Base-by-base conservation (phyloP, 2,888 invertebrate genomes). In the Macroteleia sp. region DNA sequence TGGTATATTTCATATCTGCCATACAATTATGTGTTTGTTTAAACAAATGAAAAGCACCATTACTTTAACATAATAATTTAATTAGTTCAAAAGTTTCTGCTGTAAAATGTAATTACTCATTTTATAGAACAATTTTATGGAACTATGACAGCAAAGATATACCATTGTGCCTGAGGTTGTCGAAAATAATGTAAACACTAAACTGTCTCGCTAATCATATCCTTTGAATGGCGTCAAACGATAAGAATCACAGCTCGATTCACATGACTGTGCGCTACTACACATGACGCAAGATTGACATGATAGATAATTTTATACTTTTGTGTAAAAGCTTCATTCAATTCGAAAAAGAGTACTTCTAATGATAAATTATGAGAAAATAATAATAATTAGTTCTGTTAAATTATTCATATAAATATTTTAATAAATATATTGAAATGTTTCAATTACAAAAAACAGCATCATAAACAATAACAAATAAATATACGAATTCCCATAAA, bases 141-240 rank as follows among this genome's bases (percentile, higher is more conserved):
- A 34, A 17, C 14, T 1, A 8, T 12, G 8, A 22, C 17, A n/a
- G 6, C 9, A 17, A 16, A 46, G 48, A 48, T 48, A 48, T 3
- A 25, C 3, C 28, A 36, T 32, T 34, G 5, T 46, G 8, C 2
- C 8, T 14, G 10, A n/a, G 32, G 30, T 50, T 41, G 59, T 50
- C 59, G 59, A 59, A 69, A 69, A 69, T 69, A 57, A 42, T 69
- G 50, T 59, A 69, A 69, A 69, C 69, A 42, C 69, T 42, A 69
- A 59, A 59, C 50, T 34, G 41, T 42, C 16, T 17, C 22, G 59
- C 59, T 69, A 48, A 69, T 69, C 57, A 59, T 50, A 25, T 50
- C n/a, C n/a, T 17, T 17, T 69, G 50, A 59, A 69, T 69, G 32
- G 8, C 59, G 50, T 22, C 14, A 39, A 14, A 3, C n/a, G 69